Conservation (phyloP, 2,113 vertebrate genomes). For the Oryzias curvinotus region DNA sequence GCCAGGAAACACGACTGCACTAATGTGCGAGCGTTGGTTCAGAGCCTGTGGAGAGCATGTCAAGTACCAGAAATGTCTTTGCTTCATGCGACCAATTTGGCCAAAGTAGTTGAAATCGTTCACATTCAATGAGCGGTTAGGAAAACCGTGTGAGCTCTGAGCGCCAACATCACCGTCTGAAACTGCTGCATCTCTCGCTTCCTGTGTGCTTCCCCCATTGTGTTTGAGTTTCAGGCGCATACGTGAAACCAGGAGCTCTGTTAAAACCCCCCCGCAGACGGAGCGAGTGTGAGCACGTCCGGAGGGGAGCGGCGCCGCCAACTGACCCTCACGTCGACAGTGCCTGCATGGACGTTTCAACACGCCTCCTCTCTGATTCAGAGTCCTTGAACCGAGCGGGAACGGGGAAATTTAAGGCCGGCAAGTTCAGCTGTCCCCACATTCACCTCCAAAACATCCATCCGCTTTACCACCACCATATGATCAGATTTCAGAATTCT, state of each 20-base stretch:
- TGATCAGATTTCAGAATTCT: too few relatives aligned
- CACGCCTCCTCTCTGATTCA: constrained; percentile 4
- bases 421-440: too few relatives aligned
- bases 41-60: constrained; percentile 34
- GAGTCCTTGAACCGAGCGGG: not conserved
- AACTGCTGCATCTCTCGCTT: constrained; percentile 49
- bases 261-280: constrained; percentile 8
- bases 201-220: constrained; percentile 34
- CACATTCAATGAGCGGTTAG: constrained; percentile 67
- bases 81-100: constrained; percentile 69
- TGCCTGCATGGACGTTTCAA: not conserved
- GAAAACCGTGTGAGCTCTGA: constrained; percentile 52
- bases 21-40: constrained; percentile 18
- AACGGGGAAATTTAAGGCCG: constrained; percentile 17
- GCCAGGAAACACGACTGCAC: constrained; percentile 38
- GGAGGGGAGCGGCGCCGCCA: not conserved
- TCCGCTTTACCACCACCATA: too few relatives aligned
- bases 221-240: constrained; percentile 1
- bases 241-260: constrained; percentile 5
- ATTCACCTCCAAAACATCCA: too few relatives aligned
- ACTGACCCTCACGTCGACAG: constrained; percentile 7
- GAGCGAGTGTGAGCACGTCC: constrained; percentile 13
- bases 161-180: constrained; percentile 28
- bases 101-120: constrained; percentile 58
- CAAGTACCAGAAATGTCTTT: constrained; percentile 53